Base-by-base conservation (phyloP, 2,888 invertebrate genomes). In the Zaprionus obscuricornis region DNA sequence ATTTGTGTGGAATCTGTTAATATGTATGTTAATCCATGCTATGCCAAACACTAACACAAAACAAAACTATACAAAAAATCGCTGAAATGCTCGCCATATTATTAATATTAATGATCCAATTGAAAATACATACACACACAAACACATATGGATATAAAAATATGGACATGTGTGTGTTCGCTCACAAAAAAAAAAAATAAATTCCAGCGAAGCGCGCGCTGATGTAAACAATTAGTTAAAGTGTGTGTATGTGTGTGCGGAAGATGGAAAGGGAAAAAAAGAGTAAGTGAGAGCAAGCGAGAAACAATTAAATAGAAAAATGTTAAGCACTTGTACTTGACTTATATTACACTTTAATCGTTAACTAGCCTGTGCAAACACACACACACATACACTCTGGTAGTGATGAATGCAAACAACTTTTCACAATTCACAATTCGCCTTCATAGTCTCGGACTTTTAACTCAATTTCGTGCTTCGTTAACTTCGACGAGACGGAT, bases 31-130 rank as follows among this genome's bases (percentile, higher is more conserved):
- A 58, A 69, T 54, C 57, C 62, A 62, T 51, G 22, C 42, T 39
- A 36, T 33, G 27, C 39, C 57, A 49, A 64, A 47, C 42, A 42
- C 10, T 29, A 36, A 52, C 13, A 56, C 54, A n/a, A n/a, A n/a
- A n/a, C n/a, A n/a, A n/a, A n/a, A n/a, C n/a, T n/a, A n/a, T n/a
- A n/a, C 64, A 74, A 69, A 57, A 62, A 74, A 71, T 64, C 55
- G 45, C 58, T 57, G 24, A 81, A 74, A 64, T 60, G 69, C 72
- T 68, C 69, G 63, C 56, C 55, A 59, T 77, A 74, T 81, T 77
- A 74, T 81, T 65, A 68, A 76, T 74, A 75, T 74, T 67, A 74
- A 76, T 73, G 76, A 83, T 79, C 67, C 79, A 81, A 81, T 81
- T 81, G 68, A 79, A 73, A 65, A 60, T 56, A 47, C 65, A 49